Percentiles rank a stretch among this genome's conserved stretches.
Conservation (phyloP, 2,888 invertebrate species). For the Candidula unifasciata region DNA sequence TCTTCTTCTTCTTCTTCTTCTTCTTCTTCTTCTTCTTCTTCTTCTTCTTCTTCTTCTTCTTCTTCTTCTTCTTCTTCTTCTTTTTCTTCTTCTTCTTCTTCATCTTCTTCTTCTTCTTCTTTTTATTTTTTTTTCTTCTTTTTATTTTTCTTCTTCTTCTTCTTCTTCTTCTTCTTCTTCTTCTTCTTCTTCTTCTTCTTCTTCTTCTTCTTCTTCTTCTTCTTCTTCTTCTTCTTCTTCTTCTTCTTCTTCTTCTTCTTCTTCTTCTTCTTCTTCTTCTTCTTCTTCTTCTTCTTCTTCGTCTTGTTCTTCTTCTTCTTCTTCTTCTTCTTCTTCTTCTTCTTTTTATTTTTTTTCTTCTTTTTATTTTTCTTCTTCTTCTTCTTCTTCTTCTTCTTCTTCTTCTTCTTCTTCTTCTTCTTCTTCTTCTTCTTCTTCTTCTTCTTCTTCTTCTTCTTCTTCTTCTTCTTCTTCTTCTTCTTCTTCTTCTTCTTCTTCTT, state of each 20-base stretch:
- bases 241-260: background rate
- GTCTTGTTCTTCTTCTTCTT: background rate
- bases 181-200: background rate
- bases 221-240: background rate
- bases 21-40: background rate
- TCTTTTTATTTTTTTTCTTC: background rate
- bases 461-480: background rate
- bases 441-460: constrained; percentile 1
- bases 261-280: background rate
- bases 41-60: background rate
- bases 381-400: background rate
- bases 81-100: background rate
- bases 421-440: background rate
- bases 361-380: background rate
- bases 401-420: background rate
- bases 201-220: background rate
- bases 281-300: background rate
- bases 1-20: background rate
- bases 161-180: background rate
- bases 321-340: background rate
- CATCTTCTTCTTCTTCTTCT: constrained; percentile 2
- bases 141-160: background rate
- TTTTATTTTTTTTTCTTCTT: background rate
- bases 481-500: constrained; percentile 1
- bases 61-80: background rate